A percentile compares a stretch with the other conserved stretches of the same genome.
These are phyloP conservation scores for Rotaria sp. DNA, from an alignment of 2,888 invertebrate species.

Conservation along the genomic window DNA sequence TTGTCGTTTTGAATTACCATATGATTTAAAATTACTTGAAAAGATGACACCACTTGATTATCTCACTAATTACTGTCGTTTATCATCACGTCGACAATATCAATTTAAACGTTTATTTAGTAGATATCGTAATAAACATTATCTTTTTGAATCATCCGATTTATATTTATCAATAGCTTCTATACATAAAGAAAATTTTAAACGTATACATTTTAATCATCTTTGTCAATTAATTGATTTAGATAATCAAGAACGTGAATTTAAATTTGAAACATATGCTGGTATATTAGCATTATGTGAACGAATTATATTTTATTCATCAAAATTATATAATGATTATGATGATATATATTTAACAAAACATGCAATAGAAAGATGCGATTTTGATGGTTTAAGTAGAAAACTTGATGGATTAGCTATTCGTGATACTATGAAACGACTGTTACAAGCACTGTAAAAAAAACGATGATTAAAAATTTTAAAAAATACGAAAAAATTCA, in stretches of 20 bases:
- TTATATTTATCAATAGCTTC: background rate
- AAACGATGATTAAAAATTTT: background rate
- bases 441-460: background rate
- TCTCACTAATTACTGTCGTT: background rate
- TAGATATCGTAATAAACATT: background rate
- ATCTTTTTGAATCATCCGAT: background rate
- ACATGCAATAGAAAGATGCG: background rate
- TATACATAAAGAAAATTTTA: background rate
- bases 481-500: too few species aligned
- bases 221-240: background rate
- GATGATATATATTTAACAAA: background rate
- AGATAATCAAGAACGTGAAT: background rate
- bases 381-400: background rate
- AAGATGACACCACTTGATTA: background rate
- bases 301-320: background rate
- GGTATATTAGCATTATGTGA: background rate
- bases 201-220: background rate
- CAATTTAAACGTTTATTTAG: background rate
- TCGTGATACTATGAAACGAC: background rate
- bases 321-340: background rate
- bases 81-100: constrained; percentile 8
- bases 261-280: background rate
- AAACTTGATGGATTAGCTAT: background rate
- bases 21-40: background rate
- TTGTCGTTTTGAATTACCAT: constrained; percentile 19